Conservation (phyloP, 2,888 invertebrate genomes). For the Polydrusus pterygomalis region DNA sequence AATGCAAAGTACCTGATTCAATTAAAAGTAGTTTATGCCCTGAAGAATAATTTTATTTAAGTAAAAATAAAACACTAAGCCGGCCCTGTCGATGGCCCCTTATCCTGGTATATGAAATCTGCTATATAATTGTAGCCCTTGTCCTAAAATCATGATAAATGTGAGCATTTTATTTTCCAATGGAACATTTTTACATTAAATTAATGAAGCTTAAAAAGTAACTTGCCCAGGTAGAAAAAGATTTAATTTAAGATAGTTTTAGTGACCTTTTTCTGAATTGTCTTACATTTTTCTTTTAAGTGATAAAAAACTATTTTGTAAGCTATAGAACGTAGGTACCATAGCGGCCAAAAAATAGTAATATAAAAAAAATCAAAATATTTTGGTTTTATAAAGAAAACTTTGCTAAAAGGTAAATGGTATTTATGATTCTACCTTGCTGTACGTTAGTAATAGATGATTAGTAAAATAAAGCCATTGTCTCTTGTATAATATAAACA, state of each 20-base stretch:
- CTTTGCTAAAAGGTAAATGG: too few species aligned
- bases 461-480: too few species aligned
- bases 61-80: neutral
- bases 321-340: too few species aligned
- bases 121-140: constrained; percentile 68
- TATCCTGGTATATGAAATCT: constrained; percentile 66
- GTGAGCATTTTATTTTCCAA: constrained; percentile 64
- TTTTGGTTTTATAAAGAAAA: too few species aligned
- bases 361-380: too few species aligned
- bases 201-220: constrained; percentile 55
- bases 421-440: too few species aligned
- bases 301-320: constrained; percentile 1
- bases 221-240: constrained; percentile 56
- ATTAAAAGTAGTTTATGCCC: too few species aligned
- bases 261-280: constrained; percentile 43
- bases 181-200: constrained; percentile 61
- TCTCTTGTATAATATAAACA: too few species aligned
- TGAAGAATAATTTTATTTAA: too few species aligned
- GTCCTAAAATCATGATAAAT: constrained; percentile 66
- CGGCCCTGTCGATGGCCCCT: constrained; percentile 35
- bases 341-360: too few species aligned
- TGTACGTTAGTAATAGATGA: too few species aligned
- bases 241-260: constrained; percentile 57
- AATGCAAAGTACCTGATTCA: too few species aligned
- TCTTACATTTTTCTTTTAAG: constrained; percentile 21